Evolutionary conservation across 2,113 vertebrate genomes (phyloP).

Genomic region (Eonycteris spelaea): DNA sequence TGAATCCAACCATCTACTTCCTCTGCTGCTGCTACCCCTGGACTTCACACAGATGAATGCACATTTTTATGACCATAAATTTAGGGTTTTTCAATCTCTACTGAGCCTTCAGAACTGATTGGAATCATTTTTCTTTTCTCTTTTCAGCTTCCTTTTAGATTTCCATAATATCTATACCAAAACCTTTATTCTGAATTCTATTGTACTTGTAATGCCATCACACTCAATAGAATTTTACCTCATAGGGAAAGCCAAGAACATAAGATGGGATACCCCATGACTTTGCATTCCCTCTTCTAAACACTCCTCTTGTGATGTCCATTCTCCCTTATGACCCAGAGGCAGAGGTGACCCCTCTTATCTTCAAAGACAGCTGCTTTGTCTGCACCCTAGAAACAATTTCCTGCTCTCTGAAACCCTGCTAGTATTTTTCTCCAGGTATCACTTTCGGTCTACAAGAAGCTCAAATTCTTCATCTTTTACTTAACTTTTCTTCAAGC

Average conservation of each 20-base stretch:
- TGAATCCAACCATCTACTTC: background rate
- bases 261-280: background rate
- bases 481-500: background rate
- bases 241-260: background rate
- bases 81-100: background rate
- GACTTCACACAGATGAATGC: background rate
- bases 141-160: constrained; percentile 1
- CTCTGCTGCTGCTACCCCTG: background rate
- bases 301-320: background rate
- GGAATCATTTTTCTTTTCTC: background rate
- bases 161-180: background rate
- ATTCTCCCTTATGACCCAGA: background rate
- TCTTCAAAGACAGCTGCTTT: background rate
- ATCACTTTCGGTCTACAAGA: background rate
- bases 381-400: too few species aligned
- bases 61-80: background rate
- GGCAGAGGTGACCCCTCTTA: background rate
- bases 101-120: background rate
- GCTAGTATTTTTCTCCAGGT: background rate
- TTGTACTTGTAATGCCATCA: background rate
- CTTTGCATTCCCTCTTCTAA: background rate
- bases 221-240: background rate
- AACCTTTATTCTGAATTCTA: background rate
- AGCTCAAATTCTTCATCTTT: background rate
- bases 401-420: background rate